Conservation (phyloP, 2,888 invertebrate genomes). For the Rhamphomyia laevipes region DNA sequence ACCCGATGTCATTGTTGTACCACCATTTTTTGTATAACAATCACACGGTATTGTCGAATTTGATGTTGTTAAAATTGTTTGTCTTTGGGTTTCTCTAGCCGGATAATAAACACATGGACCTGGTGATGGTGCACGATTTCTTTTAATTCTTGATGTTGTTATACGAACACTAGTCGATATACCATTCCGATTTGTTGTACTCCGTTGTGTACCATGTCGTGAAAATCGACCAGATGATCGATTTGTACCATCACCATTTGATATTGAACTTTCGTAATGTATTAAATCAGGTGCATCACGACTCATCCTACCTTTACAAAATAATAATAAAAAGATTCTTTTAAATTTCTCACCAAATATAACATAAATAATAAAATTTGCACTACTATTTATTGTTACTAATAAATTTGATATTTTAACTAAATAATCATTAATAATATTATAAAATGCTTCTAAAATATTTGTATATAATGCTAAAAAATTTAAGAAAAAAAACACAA, state of each 20-base stretch:
- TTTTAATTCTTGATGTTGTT: conserved; percentile 28
- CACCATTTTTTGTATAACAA: conserved; percentile 30
- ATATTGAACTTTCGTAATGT: conserved; percentile 72
- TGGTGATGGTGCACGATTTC: conserved; percentile 37
- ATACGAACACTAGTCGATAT: conserved; percentile 32
- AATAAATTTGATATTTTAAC: conserved; percentile 80
- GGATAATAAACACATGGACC: conserved; percentile 40
- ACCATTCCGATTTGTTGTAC: conserved; percentile 25
- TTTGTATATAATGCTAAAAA: conserved; percentile 75
- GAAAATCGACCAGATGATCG: conserved; percentile 47
- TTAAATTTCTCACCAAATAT: conserved; percentile 97
- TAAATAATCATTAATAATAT: conserved; percentile 52
- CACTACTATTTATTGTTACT: conserved; percentile 93
- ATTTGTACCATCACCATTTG: conserved; percentile 61
- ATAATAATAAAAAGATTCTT: conserved; percentile 67
- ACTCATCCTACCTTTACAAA: conserved; percentile 54
- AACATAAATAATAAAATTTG: conserved; percentile 96
- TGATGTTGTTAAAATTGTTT: conserved; percentile 19
- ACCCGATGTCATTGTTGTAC: conserved; percentile 32
- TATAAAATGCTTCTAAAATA: conserved; percentile 70
- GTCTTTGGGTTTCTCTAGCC: conserved; percentile 32
- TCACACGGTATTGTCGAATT: conserved; percentile 31
- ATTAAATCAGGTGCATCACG: conserved; percentile 61
- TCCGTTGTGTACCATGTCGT: conserved; percentile 41
- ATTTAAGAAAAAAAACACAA: conserved; percentile 91